Evolutionary conservation across 1,140 invertebrate genomes (phyloP).

Genomic region (Bombus fervidus): DNA sequence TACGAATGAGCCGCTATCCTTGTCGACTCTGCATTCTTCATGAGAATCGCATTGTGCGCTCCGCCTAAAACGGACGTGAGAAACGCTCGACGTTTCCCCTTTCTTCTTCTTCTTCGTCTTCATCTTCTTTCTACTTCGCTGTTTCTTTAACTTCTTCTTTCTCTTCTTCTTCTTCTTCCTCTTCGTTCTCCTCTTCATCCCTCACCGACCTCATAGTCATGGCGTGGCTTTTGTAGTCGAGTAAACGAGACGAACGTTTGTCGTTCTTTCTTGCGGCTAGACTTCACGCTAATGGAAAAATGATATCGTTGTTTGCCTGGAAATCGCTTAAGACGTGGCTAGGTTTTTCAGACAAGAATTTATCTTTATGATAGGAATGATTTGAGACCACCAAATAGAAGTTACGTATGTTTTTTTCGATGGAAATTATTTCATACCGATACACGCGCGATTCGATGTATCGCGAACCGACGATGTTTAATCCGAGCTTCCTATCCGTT

Average conservation of each 20-base stretch:
- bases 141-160: conserved; percentile 16
- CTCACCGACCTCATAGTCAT: not conserved
- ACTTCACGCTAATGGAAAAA: conserved; percentile 29
- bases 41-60: conserved; percentile 57
- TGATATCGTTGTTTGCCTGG: conserved; percentile 2
- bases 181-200: not conserved
- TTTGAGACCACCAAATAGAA: no score
- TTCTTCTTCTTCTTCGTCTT: not conserved
- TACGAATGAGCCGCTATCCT: conserved; percentile 71
- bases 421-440: not conserved
- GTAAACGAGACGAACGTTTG: conserved; percentile 35
- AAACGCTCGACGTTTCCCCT: conserved; percentile 48
- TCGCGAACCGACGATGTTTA: no score
- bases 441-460: not conserved
- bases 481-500: no score
- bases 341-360: not conserved
- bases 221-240: conserved; percentile 14
- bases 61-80: conserved; percentile 62
- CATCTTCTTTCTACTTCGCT: not conserved
- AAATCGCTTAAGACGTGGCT: not conserved
- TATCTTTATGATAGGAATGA: not conserved
- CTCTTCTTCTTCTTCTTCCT: not conserved
- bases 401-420: not conserved
- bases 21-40: conserved; percentile 70
- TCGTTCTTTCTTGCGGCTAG: conserved; percentile 13